Evolutionary conservation across 2,888 invertebrate species (phyloP).

Genomic region (Rhingia rostrata): DNA sequence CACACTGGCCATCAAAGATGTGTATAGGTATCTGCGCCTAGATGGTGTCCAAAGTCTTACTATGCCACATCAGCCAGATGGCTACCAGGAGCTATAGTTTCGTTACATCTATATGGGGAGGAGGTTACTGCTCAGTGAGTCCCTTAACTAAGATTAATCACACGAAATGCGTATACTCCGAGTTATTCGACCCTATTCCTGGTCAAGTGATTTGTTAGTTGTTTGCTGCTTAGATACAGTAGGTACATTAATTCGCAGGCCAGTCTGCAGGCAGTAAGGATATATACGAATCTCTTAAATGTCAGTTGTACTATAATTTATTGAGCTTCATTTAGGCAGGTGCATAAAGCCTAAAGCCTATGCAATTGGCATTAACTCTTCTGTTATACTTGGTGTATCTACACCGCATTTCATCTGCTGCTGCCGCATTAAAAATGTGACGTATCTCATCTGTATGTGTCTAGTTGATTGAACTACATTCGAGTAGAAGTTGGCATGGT

Average conservation of each 20-base stretch:
- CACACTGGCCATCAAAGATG: neutral
- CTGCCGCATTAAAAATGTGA: neutral
- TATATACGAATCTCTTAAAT: constrained; percentile 41
- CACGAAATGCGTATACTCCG: constrained; percentile 27
- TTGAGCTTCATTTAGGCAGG: constrained; percentile 8
- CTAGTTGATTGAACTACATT: constrained; percentile 49
- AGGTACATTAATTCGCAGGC: constrained; percentile 31
- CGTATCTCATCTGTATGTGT: constrained; percentile 30
- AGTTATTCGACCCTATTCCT: constrained; percentile 53
- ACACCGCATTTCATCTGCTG: constrained; percentile 26
- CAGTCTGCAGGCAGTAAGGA: constrained; percentile 27
- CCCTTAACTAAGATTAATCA: constrained; percentile 68
- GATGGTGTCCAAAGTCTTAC: constrained; percentile 31
- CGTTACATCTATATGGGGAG: neutral
- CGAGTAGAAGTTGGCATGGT: neutral
- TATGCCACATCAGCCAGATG: constrained; percentile 19
- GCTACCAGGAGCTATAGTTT: neutral
- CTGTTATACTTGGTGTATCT: neutral
- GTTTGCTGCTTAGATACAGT: constrained; percentile 35
- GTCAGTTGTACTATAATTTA: constrained; percentile 53
- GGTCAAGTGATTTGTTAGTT: constrained; percentile 54
- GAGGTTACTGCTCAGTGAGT: constrained; percentile 12
- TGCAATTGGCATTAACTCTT: neutral
- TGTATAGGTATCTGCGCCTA: neutral
- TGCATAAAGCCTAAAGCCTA: neutral